Percentiles rank a stretch among this genome's conserved stretches.
phyloP scores from a whole-genome alignment of 2,113 vertebrate genomes.

The Lycaon pictus region DNA sequence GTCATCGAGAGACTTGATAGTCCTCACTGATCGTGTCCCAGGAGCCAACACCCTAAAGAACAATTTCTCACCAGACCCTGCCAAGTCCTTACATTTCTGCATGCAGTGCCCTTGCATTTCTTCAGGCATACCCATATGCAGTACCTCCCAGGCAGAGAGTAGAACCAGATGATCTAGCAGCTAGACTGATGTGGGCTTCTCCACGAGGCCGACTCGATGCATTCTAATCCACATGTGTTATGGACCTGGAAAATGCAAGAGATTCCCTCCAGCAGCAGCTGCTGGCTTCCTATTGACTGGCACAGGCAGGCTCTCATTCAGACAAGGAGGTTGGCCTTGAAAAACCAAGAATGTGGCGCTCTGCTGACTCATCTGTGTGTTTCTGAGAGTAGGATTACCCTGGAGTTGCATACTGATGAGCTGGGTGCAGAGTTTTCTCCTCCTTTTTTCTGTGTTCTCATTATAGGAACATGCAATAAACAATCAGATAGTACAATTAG shows the following conservation, averaged over 20 bases:
- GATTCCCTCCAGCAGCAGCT: neutral
- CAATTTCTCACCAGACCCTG: neutral
- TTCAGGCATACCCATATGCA: neutral
- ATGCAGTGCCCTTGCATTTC: neutral
- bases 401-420: neutral
- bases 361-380: neutral
- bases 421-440: neutral
- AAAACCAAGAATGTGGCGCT: neutral
- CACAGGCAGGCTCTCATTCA: conserved; percentile 31
- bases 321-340: neutral
- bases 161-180: neutral
- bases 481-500: fast-evolving
- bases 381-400: neutral
- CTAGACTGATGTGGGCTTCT: neutral
- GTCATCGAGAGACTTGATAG: neutral
- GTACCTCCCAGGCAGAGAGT: neutral
- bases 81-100: neutral
- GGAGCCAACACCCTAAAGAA: neutral
- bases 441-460: neutral
- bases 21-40: neutral
- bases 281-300: neutral
- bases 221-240: neutral
- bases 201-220: neutral
- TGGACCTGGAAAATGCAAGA: neutral
- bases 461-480: neutral